Conservation (phyloP, 2,797 vertebrate species). For the Orestias chungarensis region DNA sequence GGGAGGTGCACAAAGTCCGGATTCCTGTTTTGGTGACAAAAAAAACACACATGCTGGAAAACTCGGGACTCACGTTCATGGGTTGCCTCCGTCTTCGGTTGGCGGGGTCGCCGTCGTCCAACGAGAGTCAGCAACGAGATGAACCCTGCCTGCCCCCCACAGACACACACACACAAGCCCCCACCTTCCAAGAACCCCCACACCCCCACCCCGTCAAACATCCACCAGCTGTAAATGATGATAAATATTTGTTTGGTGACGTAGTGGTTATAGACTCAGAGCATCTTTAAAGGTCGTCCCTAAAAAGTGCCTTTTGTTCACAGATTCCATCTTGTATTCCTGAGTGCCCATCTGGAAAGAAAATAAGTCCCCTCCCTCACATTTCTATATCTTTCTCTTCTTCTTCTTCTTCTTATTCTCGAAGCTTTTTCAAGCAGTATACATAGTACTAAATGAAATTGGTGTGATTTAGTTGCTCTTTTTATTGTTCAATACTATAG, state of each 20-base stretch:
- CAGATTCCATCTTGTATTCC: slow-evolving; percentile 84
- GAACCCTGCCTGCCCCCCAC: slow-evolving; percentile 45
- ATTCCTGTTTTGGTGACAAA: slow-evolving; percentile 19
- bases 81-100: slow-evolving; percentile 29
- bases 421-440: slow-evolving; percentile 86
- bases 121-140: slow-evolving; percentile 4
- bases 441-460: slow-evolving; percentile 85
- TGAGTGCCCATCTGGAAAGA: slow-evolving; percentile 80
- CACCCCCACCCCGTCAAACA: not conserved
- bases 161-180: not conserved
- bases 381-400: slow-evolving; percentile 72
- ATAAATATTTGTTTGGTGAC: slow-evolving; percentile 85
- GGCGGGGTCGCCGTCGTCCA: slow-evolving; percentile 13
- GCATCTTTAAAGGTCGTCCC: slow-evolving; percentile 86
- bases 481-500: slow-evolving; percentile 84
- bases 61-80: slow-evolving; percentile 42
- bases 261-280: slow-evolving; percentile 85
- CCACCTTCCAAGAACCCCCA: not conserved
- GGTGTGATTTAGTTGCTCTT: slow-evolving; percentile 90
- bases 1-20: slow-evolving; percentile 71
- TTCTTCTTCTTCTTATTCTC: slow-evolving; percentile 80
- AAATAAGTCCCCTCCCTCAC: slow-evolving; percentile 76
- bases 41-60: not conserved
- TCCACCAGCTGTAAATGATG: slow-evolving; percentile 79
- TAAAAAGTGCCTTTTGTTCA: slow-evolving; percentile 88